Evolutionary conservation across 2,113 vertebrate species (phyloP), one percentile per base, ranked within the genome.

Genomic region (Chitala chitala): DNA sequence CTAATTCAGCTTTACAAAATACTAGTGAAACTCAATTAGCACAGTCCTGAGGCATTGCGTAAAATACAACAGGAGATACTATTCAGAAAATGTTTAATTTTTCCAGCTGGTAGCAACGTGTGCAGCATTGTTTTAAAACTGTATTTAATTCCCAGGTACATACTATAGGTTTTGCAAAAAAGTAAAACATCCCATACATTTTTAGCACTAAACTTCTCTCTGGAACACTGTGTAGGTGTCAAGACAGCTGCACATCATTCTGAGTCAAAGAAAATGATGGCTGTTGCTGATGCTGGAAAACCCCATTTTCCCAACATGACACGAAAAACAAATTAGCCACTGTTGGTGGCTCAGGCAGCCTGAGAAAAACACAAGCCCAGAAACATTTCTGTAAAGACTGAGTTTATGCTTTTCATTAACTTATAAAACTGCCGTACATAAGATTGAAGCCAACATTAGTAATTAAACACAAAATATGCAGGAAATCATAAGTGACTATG

Each of bases 191-290:
- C 40, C 63, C n/a, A 44, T 33, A 12, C 6, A 12, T 12, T 10
- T 66, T 33, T 7, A 40, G 40, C 10, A 44, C 22, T 36, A 9
- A n/a, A 20, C 22, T n/a, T 40, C 63, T 66, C 8, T 66, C 63
- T 44, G 10, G n/a, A 66, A 44, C 63, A 42, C 13, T 44, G 40
- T 66, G 38, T 66, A 66, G 63, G 40, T 44, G 40, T 66, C 63
- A 66, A 12, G n/a, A 5, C n/a, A 46, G 63, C n/a, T 9, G 15
- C 2, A 24, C 7, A 26, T 66, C 22, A 22, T 15, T n/a, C 22
- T 44, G 29, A 59, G 31, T 59, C 56, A 33, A 59, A 59, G 56
- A 59, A n/a, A 29, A 26, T 59, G 56, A 59, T 59, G 24, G n/a
- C n/a, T n/a, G n/a, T n/a, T n/a, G n/a, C n/a, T 9, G 51, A 54